phyloP scores from a whole-genome alignment of 1,140 invertebrate species.

The Drosophila lacteicornis region DNA sequence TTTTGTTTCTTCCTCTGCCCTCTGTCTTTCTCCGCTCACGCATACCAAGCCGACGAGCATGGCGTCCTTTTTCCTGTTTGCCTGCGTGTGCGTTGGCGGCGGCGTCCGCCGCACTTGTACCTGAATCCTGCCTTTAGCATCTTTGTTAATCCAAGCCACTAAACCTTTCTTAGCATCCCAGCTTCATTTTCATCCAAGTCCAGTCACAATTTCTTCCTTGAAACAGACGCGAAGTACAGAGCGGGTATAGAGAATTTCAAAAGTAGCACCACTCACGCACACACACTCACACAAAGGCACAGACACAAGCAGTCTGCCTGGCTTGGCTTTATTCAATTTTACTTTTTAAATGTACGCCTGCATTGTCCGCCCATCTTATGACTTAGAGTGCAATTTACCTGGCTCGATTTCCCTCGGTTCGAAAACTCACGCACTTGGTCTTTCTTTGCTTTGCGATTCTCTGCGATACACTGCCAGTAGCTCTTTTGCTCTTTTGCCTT shows the following conservation, averaged over 20 bases:
- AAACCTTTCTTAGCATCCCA: slow-evolving; percentile 11
- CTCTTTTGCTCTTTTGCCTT: slow-evolving; percentile 34
- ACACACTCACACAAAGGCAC: slow-evolving; percentile 50
- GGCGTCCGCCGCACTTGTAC: slow-evolving; percentile 52
- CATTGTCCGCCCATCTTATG: slow-evolving; percentile 30
- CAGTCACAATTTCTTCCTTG: slow-evolving; percentile 42
- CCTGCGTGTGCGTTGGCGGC: slow-evolving; percentile 44
- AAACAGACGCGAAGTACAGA: slow-evolving; percentile 61
- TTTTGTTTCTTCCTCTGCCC: slow-evolving; percentile 10
- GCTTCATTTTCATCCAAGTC: slow-evolving; percentile 6
- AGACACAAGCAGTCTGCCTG: slow-evolving; percentile 64
- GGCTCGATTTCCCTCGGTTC: slow-evolving; percentile 44
- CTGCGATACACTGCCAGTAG: slow-evolving; percentile 31
- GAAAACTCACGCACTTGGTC: slow-evolving; percentile 57
- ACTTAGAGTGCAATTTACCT: slow-evolving; percentile 53
- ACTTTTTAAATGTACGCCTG: slow-evolving; percentile 39
- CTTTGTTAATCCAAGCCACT: slow-evolving; percentile 15
- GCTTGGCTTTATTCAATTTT: slow-evolving; percentile 63
- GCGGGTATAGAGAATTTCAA: slow-evolving; percentile 82
- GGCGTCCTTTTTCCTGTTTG: slow-evolving; percentile 71
- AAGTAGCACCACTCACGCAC: slow-evolving; percentile 67
- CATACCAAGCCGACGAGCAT: slow-evolving; percentile 51
- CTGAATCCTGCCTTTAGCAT: slow-evolving; percentile 11
- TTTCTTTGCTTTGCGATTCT: slow-evolving; percentile 42
- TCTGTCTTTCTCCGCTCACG: slow-evolving; percentile 32